A percentile compares a stretch with the other conserved stretches of the same genome.
These are phyloP conservation scores for Tinamus guttatus DNA, from an alignment of 2,113 vertebrate genomes.

Conservation along the genomic window DNA sequence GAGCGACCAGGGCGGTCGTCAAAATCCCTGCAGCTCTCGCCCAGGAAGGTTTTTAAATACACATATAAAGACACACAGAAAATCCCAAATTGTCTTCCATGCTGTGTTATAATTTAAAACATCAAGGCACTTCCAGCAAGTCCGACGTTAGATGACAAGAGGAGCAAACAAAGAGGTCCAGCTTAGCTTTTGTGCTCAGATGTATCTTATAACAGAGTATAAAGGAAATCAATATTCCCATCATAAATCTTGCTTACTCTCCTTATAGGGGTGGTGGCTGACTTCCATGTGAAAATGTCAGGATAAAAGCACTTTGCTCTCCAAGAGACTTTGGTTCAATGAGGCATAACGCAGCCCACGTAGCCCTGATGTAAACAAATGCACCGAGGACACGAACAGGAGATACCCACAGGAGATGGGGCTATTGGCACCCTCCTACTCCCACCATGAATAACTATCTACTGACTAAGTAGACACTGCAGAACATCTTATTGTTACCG, in stretches of 20 bases:
- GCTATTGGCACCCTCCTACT: background rate
- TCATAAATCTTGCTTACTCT: constrained; percentile 69
- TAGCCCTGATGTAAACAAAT: constrained; percentile 59
- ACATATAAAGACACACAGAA: background rate
- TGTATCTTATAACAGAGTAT: constrained; percentile 60
- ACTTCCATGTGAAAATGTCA: constrained; percentile 66
- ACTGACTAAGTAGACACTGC: background rate
- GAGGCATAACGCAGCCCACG: constrained; percentile 52
- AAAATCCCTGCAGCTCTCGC: background rate
- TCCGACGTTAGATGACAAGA: constrained; percentile 41
- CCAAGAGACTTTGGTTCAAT: constrained; percentile 57
- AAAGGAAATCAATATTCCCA: constrained; percentile 75
- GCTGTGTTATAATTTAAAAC: constrained; percentile 37
- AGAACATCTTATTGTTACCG: background rate
- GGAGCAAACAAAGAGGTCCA: constrained; percentile 52
- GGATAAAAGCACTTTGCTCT: constrained; percentile 64
- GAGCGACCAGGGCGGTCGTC: background rate
- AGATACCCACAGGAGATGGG: background rate
- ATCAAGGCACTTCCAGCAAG: constrained; percentile 46
- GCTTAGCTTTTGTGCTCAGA: constrained; percentile 59
- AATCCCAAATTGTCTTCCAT: background rate
- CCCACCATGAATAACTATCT: background rate
- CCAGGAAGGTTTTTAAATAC: background rate
- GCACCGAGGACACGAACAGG: background rate
- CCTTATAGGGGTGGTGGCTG: constrained; percentile 53